phyloP scores from a whole-genome alignment of 1,140 invertebrate genomes.

The Prorops nasuta region DNA sequence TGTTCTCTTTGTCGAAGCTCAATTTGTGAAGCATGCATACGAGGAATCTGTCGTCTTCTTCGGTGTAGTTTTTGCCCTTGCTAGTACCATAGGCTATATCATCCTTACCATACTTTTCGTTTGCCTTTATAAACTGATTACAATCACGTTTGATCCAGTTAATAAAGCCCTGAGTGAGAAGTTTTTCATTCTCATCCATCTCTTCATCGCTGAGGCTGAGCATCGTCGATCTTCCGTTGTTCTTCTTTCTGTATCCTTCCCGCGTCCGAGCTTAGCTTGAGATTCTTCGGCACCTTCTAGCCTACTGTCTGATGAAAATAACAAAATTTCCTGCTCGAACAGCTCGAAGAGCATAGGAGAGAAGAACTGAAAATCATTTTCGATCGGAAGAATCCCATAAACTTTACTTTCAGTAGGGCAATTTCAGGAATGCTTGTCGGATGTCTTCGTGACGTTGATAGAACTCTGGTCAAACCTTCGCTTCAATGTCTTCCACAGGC shows the following conservation, averaged over 20 bases:
- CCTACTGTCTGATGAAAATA: conserved; percentile 93
- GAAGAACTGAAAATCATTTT: conserved; percentile 99
- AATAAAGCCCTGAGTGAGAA: conserved; percentile 90
- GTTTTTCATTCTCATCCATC: conserved; percentile 83
- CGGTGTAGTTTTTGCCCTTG: conserved; percentile 98
- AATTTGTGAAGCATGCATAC: conserved; percentile 98
- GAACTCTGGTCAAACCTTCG: too few relatives aligned
- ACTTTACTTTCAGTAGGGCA: too few relatives aligned
- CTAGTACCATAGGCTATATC: conserved; percentile 97
- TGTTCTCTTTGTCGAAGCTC: too few relatives aligned
- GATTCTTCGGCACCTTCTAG: conserved; percentile 94
- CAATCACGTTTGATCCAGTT: conserved; percentile 95
- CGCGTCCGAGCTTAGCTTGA: conserved; percentile 89
- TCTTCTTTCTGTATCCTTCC: conserved; percentile 91
- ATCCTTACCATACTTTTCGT: conserved; percentile 97
- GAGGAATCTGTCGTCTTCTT: conserved; percentile 96
- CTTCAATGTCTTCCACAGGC: too few relatives aligned
- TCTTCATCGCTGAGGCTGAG: conserved; percentile 90
- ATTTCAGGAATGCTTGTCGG: too few relatives aligned
- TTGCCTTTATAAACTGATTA: conserved; percentile 97
- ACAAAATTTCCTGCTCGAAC: conserved; percentile 96
- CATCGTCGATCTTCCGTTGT: conserved; percentile 92
- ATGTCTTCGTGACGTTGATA: too few relatives aligned
- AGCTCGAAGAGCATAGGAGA: conserved; percentile 95
- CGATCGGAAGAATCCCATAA: too few relatives aligned